Evolutionary conservation across 2,113 vertebrate species (phyloP), one percentile per base, ranked within the genome.

Genomic region (Menidia beryllina): DNA sequence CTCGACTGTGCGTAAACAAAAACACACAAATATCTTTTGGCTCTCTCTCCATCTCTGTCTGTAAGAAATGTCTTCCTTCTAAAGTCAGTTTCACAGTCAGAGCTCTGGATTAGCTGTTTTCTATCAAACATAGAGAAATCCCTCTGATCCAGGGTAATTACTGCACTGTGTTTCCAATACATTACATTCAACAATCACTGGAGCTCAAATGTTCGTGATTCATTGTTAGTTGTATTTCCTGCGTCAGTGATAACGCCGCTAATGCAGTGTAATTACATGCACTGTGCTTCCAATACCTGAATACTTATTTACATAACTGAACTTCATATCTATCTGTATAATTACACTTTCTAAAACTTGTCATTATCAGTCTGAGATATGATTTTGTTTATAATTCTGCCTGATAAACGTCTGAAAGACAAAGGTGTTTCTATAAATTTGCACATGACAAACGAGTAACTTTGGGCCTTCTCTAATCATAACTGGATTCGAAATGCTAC

Each of bases 1-100:
- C 64, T 62, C 59, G 11, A 9, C 52, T 73, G 5, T 26, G 52
- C 56, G 43, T 55, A 77, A 77, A 82, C 63, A 82, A 61, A 78
- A 72, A 62, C 56, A 73, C 34, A 38, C 36, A 53, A 57, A n/a
- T 45, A 26, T 81, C 71, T 60, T 39, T 61, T 59, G 61, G 66
- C 68, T 65, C 38, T 23, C 58, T 23, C 59, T 58, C 52, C 51
- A 66, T 63, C 30, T 56, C 7, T 53, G 45, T 24, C 52, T 36
- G 75, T 51, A 52, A 73, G 52, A 74, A 62, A 59, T 23, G 13
- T 52, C 17, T 14, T 58, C 6, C 36, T 24, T 36, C 48, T 15
- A 3, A 45, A 64, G 53, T 60, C 50, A 56, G 34, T 3, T 45
- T 68, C 36, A 27, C 15, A 50, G 13, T 39, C 60, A 23, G 20